A percentile compares a stretch with the other conserved stretches of the same genome.
Evolutionary conservation across 2,113 vertebrate genomes (phyloP).

Genomic region (Columbina picui): DNA sequence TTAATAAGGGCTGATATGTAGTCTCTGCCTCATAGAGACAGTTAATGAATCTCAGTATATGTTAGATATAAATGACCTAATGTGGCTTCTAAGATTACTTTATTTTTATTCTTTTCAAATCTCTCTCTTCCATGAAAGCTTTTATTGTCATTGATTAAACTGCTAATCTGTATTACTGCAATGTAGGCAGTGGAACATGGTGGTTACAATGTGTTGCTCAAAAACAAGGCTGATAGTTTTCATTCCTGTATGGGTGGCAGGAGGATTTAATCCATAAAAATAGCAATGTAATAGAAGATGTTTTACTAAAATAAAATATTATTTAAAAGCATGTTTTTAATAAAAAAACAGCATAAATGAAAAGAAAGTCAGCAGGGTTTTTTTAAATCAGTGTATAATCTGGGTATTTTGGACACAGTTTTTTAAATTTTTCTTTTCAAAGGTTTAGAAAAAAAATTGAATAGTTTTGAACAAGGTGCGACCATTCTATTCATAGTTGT

Average conservation of each 20-base stretch:
- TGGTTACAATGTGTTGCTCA: not conserved
- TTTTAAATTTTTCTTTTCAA: not conserved
- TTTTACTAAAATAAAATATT: not conserved
- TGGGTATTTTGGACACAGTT: not conserved
- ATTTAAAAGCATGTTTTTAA: not conserved
- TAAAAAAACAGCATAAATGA: not conserved
- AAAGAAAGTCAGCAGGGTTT: not conserved
- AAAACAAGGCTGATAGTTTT: not conserved
- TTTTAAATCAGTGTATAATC: not conserved
- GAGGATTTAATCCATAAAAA: not conserved
- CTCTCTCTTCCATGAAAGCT: not conserved
- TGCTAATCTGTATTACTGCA: not conserved
- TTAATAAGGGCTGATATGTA: not conserved
- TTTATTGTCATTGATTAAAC: not conserved
- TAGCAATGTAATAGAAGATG: not conserved
- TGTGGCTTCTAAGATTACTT: not conserved
- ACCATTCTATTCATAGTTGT: not conserved
- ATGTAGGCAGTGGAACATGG: not conserved
- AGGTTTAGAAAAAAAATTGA: not conserved
- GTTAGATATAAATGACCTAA: not conserved
- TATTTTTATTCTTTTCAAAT: not conserved
- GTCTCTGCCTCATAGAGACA: not conserved
- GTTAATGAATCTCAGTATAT: not conserved
- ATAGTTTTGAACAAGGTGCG: not conserved
- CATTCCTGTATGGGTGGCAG: not conserved